Evolutionary conservation across 2,888 invertebrate species (phyloP), one percentile per base, ranked within the genome.

Genomic region (Entomobrya multifasciata): DNA sequence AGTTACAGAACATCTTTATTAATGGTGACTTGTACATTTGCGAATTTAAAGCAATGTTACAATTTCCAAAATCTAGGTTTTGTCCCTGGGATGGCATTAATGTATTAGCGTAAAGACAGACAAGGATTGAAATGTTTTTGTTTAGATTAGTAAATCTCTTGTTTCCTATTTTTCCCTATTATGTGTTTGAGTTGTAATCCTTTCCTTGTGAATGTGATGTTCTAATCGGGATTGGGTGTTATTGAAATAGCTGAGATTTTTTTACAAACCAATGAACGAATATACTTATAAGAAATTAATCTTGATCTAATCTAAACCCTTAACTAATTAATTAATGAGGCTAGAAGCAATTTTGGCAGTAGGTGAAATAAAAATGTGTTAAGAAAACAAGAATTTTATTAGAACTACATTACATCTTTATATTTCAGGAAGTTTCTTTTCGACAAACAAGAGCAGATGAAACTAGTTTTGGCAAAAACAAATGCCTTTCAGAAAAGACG

Each of bases 291-390:
- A 74, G 72, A 11, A 72, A 60, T 60, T 57, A 72, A 60, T 72
- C 47, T 72, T 36, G 44, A 49, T 60, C 72, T 72, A 49, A 80
- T 80, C 36, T 36, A 17, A 55, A 22, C 22, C 36, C 55, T 70
- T 55, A n/a, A n/a, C 81, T 72, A 82, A 82, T 82, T 82, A 82
- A 82, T 82, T 82, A 82, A 82, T 82, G 81, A 60, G 55, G 44
- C 72, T 72, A 15, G 47, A 82, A 57, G 72, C 27, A 60, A 44
- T 57, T 52, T 74, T 82, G 81, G 81, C 81, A 82, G 49, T 20
- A 60, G 36, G 74, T 77, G 25, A 30, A 30, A n/a, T n/a, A n/a
- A n/a, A n/a, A n/a, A n/a, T n/a, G n/a, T n/a, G n/a, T n/a, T n/a
- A n/a, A n/a, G n/a, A n/a, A n/a, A n/a, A n/a, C n/a, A n/a, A n/a